Conservation (phyloP, 1,140 invertebrate genomes). For the Conopomorpha cramerella region DNA sequence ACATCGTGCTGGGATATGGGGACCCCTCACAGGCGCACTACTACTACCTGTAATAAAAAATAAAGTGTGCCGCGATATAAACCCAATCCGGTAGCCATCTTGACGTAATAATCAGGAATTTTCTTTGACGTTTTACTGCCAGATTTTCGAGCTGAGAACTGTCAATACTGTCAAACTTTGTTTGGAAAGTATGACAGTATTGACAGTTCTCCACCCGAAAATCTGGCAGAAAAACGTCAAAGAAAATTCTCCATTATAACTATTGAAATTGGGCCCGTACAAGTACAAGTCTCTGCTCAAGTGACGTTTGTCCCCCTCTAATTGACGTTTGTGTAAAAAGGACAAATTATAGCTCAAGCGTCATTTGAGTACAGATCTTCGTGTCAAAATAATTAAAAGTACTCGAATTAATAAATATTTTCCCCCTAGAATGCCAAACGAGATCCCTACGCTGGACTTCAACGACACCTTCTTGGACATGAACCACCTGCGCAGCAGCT, state of each 20-base stretch:
- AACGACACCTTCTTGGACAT: constrained; percentile 97
- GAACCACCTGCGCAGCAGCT: constrained; percentile 85
- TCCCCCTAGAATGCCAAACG: constrained; percentile 48
- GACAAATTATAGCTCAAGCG: not conserved
- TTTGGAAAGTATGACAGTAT: too few relatives aligned
- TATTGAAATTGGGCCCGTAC: not conserved
- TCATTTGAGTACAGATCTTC: not conserved
- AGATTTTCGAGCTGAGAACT: too few relatives aligned
- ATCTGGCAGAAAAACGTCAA: too few relatives aligned
- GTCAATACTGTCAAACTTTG: too few relatives aligned
- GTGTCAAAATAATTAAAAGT: not conserved
- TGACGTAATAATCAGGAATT: not conserved
- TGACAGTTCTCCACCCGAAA: too few relatives aligned
- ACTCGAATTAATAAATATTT: constrained; percentile 1
- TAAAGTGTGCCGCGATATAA: too few relatives aligned
- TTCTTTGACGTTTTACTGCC: not conserved
- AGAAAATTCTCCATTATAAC: not conserved
- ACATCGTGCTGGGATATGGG: constrained; percentile 97
- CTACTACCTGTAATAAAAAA: too few relatives aligned
- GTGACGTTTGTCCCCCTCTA: not conserved
- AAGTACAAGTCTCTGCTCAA: not conserved
- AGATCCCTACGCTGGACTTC: constrained; percentile 81
- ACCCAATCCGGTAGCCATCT: not conserved
- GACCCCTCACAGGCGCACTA: constrained; percentile 96
- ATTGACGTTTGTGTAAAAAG: not conserved